These are phyloP conservation scores for Sesamia inferens DNA, from an alignment of 2,888 invertebrate genomes.

Conservation along the genomic window DNA sequence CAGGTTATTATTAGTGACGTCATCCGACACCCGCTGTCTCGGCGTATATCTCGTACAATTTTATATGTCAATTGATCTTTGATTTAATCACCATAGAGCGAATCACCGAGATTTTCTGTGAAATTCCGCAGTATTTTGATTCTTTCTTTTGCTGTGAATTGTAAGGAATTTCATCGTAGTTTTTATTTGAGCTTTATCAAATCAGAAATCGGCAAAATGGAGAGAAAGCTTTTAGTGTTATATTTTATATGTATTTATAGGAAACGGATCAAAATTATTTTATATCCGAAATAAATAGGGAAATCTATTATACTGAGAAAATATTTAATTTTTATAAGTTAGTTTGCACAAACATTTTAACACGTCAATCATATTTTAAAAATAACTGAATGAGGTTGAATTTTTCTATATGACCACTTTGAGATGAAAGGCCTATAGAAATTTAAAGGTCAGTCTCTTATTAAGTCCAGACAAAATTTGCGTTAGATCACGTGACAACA, in stretches of 20 bases:
- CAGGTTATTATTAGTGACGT: constrained; percentile 2
- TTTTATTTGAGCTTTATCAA: background rate
- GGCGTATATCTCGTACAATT: constrained; percentile 6
- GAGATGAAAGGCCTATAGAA: too few relatives aligned
- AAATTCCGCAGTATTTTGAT: background rate
- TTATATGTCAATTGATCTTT: constrained; percentile 32
- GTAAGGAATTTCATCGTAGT: background rate
- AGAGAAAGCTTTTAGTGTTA: background rate
- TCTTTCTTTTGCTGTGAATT: background rate
- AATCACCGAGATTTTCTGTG: background rate
- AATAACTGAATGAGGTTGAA: too few relatives aligned
- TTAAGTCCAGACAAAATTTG: too few relatives aligned
- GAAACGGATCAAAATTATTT: background rate
- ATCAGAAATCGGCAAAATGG: background rate
- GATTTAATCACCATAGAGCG: constrained; percentile 13
- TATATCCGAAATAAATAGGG: background rate
- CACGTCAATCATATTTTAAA: too few relatives aligned
- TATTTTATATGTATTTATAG: background rate
- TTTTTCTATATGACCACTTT: too few relatives aligned
- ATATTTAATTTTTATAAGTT: too few relatives aligned
- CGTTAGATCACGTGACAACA: too few relatives aligned
- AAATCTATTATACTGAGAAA: background rate
- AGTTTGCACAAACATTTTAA: too few relatives aligned
- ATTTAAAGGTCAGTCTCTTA: too few relatives aligned
- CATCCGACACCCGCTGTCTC: background rate